A percentile compares a stretch with the other conserved stretches of the same genome.
Conservation (phyloP, 2,113 vertebrate species). For the Notothenia rossii region DNA sequence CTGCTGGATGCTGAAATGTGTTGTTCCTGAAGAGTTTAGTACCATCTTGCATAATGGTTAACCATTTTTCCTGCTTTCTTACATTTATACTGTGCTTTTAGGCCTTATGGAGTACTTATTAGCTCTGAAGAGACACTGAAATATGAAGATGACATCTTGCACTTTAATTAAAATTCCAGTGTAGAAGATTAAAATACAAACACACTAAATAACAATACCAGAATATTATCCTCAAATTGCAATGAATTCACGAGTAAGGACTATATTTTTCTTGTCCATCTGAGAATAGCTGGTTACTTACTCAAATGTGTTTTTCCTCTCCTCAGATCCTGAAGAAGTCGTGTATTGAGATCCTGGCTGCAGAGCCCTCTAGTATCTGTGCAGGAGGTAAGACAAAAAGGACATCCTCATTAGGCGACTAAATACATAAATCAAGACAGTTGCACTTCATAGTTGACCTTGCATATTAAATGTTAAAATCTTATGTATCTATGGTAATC, state of each 20-base stretch:
- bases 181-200: not conserved
- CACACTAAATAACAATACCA: too few relatives aligned
- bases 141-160: too few relatives aligned
- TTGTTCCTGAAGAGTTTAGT: not conserved
- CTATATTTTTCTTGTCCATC: not conserved
- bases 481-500: too few relatives aligned
- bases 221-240: not conserved
- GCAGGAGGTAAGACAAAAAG: conserved; percentile 90
- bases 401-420: not conserved
- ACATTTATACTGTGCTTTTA: not conserved
- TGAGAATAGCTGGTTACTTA: not conserved
- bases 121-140: not conserved
- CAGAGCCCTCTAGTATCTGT: conserved; percentile 97
- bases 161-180: not conserved
- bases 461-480: too few relatives aligned
- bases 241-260: not conserved
- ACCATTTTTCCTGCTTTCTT: not conserved
- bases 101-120: not conserved
- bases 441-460: not conserved
- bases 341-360: conserved; percentile 97
- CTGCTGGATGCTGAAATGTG: too few relatives aligned
- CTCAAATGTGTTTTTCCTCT: conserved; percentile 15
- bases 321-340: conserved; percentile 96
- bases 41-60: not conserved
- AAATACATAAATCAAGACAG: not conserved